Evolutionary conservation across 2,113 vertebrate genomes (phyloP), one percentile per base, ranked within the genome.

Genomic region (Micromys minutus): DNA sequence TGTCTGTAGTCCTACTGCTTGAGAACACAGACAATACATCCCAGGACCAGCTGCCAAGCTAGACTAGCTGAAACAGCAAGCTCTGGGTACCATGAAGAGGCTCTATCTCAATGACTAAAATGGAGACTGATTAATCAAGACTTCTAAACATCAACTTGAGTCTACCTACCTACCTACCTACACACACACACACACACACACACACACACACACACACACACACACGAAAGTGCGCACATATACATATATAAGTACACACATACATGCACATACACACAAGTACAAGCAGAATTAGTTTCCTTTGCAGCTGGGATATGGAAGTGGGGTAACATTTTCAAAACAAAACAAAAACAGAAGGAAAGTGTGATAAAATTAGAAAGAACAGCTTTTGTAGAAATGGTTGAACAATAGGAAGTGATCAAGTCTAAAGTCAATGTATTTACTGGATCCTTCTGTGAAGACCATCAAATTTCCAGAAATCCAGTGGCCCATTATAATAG

Each of bases 341-440:
- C 69, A 92, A 96, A 90, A 45, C 17, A 8, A 45, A 75, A 90
- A 79, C 45, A 94, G 47, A 92, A 52, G 63, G 79, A 80, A 93
- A 88, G 7, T 76, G 24, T 74, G 36, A 36, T 86, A 52, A 65
- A 65, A 52, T 19, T 63, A 22, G 34, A 42, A 76, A 42, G 72
- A 16, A 94, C 9, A 76, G 24, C 76, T 3, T 24, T 61, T 10
- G 7, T 72, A 22, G 81, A 88, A 91, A 91, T 63, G 55, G 42
- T 63, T 50, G 31, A 89, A 31, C 16, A 72, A 75, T 26, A 47
- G 42, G 69, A 93, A 47, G 59, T 22, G 74, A 36, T 29, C 36
- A 50, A 65, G 5, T 17, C 22, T 34, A 12, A 92, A 86, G 57
- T 85, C n/a, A 91, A 5, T 22, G 50, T 0, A 36, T 84, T 91